These are phyloP conservation scores for Anthrax anthrax DNA, from an alignment of 2,888 invertebrate genomes.

Conservation along the genomic window DNA sequence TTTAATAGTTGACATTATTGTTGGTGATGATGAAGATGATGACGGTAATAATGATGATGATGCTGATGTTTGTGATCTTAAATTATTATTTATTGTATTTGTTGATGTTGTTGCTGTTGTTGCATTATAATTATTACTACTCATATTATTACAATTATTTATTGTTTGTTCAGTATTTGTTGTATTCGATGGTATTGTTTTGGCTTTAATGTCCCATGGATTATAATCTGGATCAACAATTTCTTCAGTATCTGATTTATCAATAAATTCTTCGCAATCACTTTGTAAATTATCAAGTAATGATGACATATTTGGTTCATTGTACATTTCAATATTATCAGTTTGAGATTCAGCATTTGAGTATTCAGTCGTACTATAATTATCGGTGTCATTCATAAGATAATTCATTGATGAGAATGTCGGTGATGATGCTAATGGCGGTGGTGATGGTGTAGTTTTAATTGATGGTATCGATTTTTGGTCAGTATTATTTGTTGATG, in stretches of 20 bases:
- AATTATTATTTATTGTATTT: neutral
- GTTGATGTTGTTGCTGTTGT: neutral
- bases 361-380: neutral
- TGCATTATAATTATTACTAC: no score
- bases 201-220: neutral
- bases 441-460: neutral
- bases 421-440: neutral
- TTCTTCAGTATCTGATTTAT: neutral
- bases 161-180: neutral
- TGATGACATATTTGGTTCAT: constrained; percentile 4
- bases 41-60: neutral
- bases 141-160: no score
- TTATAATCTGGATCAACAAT: neutral
- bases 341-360: constrained; percentile 4
- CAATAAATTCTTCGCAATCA: constrained; percentile 1
- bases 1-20: neutral
- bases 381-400: neutral
- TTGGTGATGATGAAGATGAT: neutral
- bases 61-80: neutral
- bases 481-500: neutral
- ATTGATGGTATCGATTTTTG: neutral
- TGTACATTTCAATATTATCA: constrained; percentile 4
- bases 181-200: neutral
- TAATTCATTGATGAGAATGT: neutral
- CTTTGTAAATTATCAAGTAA: constrained; percentile 3